Evolutionary conservation across 1,140 invertebrate species (phyloP).

Genomic region (Trachelipus rathkii): DNA sequence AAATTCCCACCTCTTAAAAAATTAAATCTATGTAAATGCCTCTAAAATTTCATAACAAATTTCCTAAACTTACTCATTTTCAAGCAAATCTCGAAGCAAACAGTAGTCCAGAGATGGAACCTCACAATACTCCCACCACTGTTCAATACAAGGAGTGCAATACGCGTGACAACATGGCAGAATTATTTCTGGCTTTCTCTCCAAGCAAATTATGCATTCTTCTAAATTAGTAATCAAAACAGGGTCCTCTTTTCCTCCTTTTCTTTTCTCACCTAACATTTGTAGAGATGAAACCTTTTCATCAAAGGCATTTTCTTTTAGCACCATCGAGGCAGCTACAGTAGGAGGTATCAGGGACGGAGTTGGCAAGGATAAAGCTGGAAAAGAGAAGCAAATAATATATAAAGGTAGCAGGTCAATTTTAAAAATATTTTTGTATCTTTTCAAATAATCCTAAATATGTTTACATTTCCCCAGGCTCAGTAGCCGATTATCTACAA

Average conservation of each 20-base stretch:
- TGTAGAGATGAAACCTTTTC: background rate
- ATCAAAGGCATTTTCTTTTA: slow-evolving; percentile 11
- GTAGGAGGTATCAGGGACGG: slow-evolving; percentile 32
- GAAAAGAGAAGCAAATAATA: background rate
- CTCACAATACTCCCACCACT: slow-evolving; percentile 56
- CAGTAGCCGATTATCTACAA: too few relatives aligned
- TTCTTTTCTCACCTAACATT: background rate
- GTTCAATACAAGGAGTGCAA: slow-evolving; percentile 64
- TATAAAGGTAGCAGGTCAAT: too few relatives aligned
- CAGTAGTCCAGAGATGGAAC: slow-evolving; percentile 17
- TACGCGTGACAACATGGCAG: slow-evolving; percentile 65
- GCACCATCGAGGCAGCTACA: slow-evolving; percentile 28
- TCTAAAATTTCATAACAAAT: too few relatives aligned
- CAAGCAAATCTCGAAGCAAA: slow-evolving; percentile 10
- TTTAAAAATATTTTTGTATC: too few relatives aligned
- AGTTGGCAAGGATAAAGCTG: background rate
- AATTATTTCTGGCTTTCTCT: slow-evolving; percentile 61
- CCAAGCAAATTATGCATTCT: slow-evolving; percentile 69
- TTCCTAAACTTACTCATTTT: too few relatives aligned
- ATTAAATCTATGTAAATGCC: too few relatives aligned
- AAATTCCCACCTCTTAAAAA: too few relatives aligned
- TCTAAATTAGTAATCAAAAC: slow-evolving; percentile 45
- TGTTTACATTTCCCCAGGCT: too few relatives aligned
- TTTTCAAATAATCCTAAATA: too few relatives aligned
- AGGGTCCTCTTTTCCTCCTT: slow-evolving; percentile 46